Base-by-base conservation (phyloP, 2,113 vertebrate species). In the Crotalus horridus region DNA sequence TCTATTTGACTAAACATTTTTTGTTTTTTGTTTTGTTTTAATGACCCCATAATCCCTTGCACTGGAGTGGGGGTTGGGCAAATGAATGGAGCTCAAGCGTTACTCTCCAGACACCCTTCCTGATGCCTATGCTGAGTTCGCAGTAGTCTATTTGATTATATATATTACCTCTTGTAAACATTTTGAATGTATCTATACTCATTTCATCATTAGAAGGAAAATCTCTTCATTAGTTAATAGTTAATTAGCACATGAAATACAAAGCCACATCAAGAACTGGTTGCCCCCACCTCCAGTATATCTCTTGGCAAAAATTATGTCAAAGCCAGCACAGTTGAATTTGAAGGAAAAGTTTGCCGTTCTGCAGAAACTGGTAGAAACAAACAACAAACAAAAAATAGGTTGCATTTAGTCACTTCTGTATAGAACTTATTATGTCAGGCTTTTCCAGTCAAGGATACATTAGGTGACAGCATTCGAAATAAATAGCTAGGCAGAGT, bases 401-500 rank as follows among this genome's bases (percentile, higher is more conserved):
- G 55, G 24, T 26, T 93, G 88, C 87, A 89, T 61, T 61, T 56
- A n/a, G 54, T 90, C 33, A 90, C 43, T 61, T 93, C 88, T 53
- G 21, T 48, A 90, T 61, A 85, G 54, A 46, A 61, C 74, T 90
- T 93, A 86, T 64, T 93, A 74, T 53, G 29, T 90, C 74, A 86
- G 55, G 56, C 13, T 93, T 81, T 93, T 64, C 88, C 64, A 85
- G 54, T 51, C 89, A 93, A 93, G 92, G 56, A 87, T 93, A 53
- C 89, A 87, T 90, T 93, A 90, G 89, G 46, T 93, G 92, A 93
- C 92, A 90, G 92, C 29, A 90, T 61, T 51, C 13, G 13, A 90
- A 93, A 93, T 90, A 87, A 93, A 93, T 90, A 90, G 88, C 92
- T 86, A 90, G 74, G 81, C 74, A 90, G 46, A 93, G 58, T 90